Evolutionary conservation across 2,888 invertebrate species (phyloP), one percentile per base, ranked within the genome.

Genomic region (Diachrysia chrysitis): DNA sequence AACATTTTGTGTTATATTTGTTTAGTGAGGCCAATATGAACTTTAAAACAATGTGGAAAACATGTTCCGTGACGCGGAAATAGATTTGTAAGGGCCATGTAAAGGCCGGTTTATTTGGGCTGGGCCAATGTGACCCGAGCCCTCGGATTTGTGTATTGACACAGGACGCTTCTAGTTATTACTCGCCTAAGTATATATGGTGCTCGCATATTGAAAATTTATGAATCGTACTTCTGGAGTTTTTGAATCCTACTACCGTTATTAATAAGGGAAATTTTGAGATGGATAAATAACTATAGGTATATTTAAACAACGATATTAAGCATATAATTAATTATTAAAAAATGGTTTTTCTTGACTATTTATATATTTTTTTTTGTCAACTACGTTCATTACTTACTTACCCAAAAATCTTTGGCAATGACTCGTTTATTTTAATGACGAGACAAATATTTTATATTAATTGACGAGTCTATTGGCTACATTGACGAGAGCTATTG

Each of bases 1-100:
- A 66, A 62, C 60, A 60, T 61, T 74, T 25, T 55, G 32, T 59
- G 57, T 58, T 74, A 57, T 70, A 64, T 78, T 78, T 76, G 66
- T 74, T 60, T 48, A 76, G 69, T 54, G 63, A 64, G 23, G 35
- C 61, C 51, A 59, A 66, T 64, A 64, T 61, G 42, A 55, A 58
- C 51, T 29, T 65, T n/a, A 42, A 17, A 55, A 66, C 66, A 63
- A 71, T 55, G 54, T 51, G 57, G n/a, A n/a, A 25, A 19, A 57
- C 25, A 51, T 63, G 62, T 67, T 59, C 23, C 19, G 57, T 54
- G 54, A 57, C 16, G n/a, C 17, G 60, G 63, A 59, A 63, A 74
- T 66, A 48, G 48, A 66, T 54, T 48, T 35, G 29, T 54, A 51
- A 53, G n/a, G 19, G 19, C 48, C 19, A 37, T 35, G 29, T 57